These are phyloP conservation scores for Dasyurus viverrinus DNA, from an alignment of 2,113 vertebrate species.

Conservation along the genomic window DNA sequence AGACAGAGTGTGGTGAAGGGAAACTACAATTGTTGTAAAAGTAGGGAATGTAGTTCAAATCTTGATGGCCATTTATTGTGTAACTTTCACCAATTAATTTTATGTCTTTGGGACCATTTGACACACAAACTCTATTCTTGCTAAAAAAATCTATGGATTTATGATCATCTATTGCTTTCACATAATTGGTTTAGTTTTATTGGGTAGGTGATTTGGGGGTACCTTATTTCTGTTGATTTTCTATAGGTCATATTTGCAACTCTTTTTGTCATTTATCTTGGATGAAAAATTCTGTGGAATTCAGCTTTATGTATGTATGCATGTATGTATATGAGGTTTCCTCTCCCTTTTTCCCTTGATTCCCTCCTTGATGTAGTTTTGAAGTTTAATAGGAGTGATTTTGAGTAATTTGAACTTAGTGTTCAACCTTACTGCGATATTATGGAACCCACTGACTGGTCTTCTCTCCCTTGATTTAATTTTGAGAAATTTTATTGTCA, in stretches of 20 bases:
- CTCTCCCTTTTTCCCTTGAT: background rate
- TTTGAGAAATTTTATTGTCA: background rate
- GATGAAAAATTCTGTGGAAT: background rate
- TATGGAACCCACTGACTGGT: background rate
- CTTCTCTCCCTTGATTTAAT: background rate
- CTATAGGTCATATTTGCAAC: background rate
- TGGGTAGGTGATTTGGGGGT: background rate
- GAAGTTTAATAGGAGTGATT: background rate
- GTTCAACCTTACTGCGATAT: background rate
- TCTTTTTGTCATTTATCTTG: background rate
- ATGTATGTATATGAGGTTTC: background rate
- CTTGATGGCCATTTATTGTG: background rate
- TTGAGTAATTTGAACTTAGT: background rate
- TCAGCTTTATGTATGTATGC: too few species aligned
- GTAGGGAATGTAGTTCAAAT: background rate
- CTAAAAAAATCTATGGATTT: background rate
- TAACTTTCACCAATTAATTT: background rate
- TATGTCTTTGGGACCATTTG: background rate
- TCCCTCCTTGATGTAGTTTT: background rate
- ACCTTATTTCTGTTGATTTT: background rate
- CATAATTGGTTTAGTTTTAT: background rate
- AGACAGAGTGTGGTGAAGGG: background rate
- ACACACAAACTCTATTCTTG: background rate
- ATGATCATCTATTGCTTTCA: background rate
- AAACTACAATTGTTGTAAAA: background rate